These are phyloP conservation scores for Asbolus verrucosus DNA, from an alignment of 1,140 invertebrate genomes.

Conservation along the genomic window DNA sequence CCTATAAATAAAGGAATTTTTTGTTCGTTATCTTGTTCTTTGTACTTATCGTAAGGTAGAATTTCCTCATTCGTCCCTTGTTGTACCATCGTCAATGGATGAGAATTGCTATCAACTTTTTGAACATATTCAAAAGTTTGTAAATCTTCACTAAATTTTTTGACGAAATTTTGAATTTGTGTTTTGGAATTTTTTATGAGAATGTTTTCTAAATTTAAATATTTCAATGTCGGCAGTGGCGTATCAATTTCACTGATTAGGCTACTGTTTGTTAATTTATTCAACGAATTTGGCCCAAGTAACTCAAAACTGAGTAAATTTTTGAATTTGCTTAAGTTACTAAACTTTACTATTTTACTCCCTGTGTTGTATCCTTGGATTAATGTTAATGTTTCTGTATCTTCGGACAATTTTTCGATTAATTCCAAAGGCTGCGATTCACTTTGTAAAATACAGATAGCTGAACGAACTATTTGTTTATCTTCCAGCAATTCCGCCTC, in stretches of 20 bases:
- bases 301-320: slow-evolving; percentile 72
- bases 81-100: slow-evolving; percentile 60
- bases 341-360: slow-evolving; percentile 68
- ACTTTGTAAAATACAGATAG: slow-evolving; percentile 70
- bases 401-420: slow-evolving; percentile 67
- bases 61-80: slow-evolving; percentile 67
- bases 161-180: slow-evolving; percentile 59
- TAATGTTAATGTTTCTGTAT: slow-evolving; percentile 69
- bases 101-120: slow-evolving; percentile 56
- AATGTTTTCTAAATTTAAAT: slow-evolving; percentile 67
- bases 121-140: slow-evolving; percentile 62
- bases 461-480: slow-evolving; percentile 67
- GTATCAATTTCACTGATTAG: slow-evolving; percentile 65
- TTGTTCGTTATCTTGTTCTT: slow-evolving; percentile 66
- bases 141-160: slow-evolving; percentile 58
- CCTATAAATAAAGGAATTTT: slow-evolving; percentile 69
- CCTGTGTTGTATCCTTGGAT: slow-evolving; percentile 65
- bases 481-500: slow-evolving; percentile 55
- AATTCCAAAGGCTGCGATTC: slow-evolving; percentile 65
- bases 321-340: slow-evolving; percentile 68
- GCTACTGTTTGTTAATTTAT: slow-evolving; percentile 55
- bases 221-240: slow-evolving; percentile 63
- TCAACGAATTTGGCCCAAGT: slow-evolving; percentile 67
- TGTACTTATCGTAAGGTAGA: slow-evolving; percentile 74
- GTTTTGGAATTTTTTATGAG: slow-evolving; percentile 61